Evolutionary conservation across 2,797 vertebrate species (phyloP), one percentile per base, ranked within the genome.

Genomic region (Microchirus variegatus): DNA sequence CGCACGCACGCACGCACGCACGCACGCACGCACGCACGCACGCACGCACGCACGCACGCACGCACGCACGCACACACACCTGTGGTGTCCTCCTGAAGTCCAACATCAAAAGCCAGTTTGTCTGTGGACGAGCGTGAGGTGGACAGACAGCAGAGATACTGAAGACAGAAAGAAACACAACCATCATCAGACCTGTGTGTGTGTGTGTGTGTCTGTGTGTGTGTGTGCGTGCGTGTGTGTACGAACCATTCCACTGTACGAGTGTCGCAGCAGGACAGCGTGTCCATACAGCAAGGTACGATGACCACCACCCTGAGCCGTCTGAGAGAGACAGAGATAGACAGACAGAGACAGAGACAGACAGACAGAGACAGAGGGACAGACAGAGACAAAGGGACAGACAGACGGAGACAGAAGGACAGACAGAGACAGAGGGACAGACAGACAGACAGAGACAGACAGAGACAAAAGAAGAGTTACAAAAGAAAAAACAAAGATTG

Each of bases 71-170:
- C n/a, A n/a, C n/a, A n/a, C n/a, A n/a, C n/a, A 98, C 96, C 96
- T 92, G 96, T 96, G 3, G 94, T 97, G 63, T 97, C 94, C 77
- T 96, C 96, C 77, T 98, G 97, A 74, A 98, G 88, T 57, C 97
- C 97, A 17, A 98, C 96, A 56, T 98, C 97, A 83, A 98, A 98
- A 19, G 97, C 96, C 80, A 98, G 83, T 78, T 98, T 98, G 85
- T 98, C 97, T 52, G 96, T 97, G 63, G 97, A 98, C 1, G 96
- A 98, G 54, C 94, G 95, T 49, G 97, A 97, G 11, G 96, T 97
- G 77, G 95, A 96, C 47, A 98, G 89, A 80, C 97, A 98, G 89
- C 95, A 98, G 1, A 98, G 84, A 78, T 97, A 98, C 97, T 98
- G 76, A 36, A 80, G 47, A 69, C 53, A 75, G 16, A n/a, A n/a